These are phyloP conservation scores for Drosophila paranaensis DNA, from an alignment of 2,888 invertebrate genomes.

Conservation along the genomic window DNA sequence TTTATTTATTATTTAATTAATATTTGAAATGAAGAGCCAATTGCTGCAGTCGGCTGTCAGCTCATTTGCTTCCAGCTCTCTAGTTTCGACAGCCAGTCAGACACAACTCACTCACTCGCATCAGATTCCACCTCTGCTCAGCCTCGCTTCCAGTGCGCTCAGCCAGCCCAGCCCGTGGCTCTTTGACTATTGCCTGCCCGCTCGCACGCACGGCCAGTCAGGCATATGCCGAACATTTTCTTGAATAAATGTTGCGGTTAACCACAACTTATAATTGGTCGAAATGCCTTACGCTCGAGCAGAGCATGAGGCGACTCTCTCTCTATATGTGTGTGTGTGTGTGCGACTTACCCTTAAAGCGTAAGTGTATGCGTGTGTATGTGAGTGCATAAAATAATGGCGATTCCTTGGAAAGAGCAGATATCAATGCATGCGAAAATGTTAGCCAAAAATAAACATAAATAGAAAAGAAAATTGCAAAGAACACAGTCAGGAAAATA, in stretches of 20 bases:
- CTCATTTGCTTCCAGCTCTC: slow-evolving; percentile 1
- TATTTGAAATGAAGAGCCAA: not conserved
- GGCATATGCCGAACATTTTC: slow-evolving; percentile 77
- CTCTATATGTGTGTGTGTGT: not conserved
- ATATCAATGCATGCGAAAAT: slow-evolving; percentile 1
- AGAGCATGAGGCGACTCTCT: slow-evolving; percentile 37
- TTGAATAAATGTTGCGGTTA: slow-evolving; percentile 85
- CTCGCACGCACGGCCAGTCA: slow-evolving; percentile 50
- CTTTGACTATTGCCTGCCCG: slow-evolving; percentile 34
- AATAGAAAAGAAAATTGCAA: not conserved
- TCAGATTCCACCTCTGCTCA: not conserved
- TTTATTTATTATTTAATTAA: not conserved
- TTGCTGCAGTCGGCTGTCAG: not conserved
- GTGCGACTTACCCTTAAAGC: slow-evolving; percentile 53
- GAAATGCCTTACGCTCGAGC: slow-evolving; percentile 76
- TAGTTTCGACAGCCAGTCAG: slow-evolving; percentile 15
- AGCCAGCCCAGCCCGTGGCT: slow-evolving; percentile 6
- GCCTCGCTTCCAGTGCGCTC: slow-evolving; percentile 21
- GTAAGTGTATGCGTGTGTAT: slow-evolving; percentile 7
- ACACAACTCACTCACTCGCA: slow-evolving; percentile 1
- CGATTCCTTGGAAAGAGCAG: slow-evolving; percentile 24
- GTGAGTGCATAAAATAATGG: slow-evolving; percentile 29
- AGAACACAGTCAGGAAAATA: too few species aligned
- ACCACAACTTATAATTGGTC: slow-evolving; percentile 85
- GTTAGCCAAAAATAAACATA: slow-evolving; percentile 7